A percentile compares a stretch with the other conserved stretches of the same genome.
Conservation (phyloP, 2,113 vertebrate genomes). For the Camarhynchus parvulus region DNA sequence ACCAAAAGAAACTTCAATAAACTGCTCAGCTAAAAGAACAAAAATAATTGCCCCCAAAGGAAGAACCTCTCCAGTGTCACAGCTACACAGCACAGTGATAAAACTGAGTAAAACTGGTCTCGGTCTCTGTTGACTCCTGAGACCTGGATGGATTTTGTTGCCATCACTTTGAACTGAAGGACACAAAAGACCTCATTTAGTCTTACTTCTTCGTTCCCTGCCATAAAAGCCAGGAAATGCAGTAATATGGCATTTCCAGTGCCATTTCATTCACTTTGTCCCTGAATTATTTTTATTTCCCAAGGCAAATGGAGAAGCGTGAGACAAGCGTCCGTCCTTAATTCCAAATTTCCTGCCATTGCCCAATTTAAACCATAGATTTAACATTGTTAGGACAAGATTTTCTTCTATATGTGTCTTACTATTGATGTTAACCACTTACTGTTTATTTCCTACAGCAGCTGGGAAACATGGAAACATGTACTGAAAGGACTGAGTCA, state of each 20-base stretch:
- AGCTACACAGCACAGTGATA: slow-evolving; percentile 13
- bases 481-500: slow-evolving; percentile 10
- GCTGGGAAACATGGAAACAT: background rate
- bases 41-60: background rate
- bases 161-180: slow-evolving; percentile 39
- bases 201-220: slow-evolving; percentile 10
- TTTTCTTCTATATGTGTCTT: slow-evolving; percentile 22
- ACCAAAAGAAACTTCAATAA: slow-evolving; percentile 9
- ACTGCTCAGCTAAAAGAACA: background rate
- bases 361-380: slow-evolving; percentile 31
- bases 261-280: slow-evolving; percentile 29
- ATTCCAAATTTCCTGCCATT: slow-evolving; percentile 58
- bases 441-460: slow-evolving; percentile 21
- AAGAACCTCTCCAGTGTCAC: slow-evolving; percentile 11
- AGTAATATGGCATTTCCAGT: slow-evolving; percentile 49
- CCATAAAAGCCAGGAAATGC: slow-evolving; percentile 60
- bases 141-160: slow-evolving; percentile 14
- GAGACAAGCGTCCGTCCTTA: slow-evolving; percentile 11
- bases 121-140: background rate
- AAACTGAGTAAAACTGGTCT: background rate
- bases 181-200: slow-evolving; percentile 46
- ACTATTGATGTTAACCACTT: background rate
- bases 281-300: slow-evolving; percentile 55
- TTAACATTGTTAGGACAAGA: slow-evolving; percentile 18
- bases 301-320: slow-evolving; percentile 31